phyloP scores from a whole-genome alignment of 2,888 invertebrate species.

The Lomographa bimaculata region DNA sequence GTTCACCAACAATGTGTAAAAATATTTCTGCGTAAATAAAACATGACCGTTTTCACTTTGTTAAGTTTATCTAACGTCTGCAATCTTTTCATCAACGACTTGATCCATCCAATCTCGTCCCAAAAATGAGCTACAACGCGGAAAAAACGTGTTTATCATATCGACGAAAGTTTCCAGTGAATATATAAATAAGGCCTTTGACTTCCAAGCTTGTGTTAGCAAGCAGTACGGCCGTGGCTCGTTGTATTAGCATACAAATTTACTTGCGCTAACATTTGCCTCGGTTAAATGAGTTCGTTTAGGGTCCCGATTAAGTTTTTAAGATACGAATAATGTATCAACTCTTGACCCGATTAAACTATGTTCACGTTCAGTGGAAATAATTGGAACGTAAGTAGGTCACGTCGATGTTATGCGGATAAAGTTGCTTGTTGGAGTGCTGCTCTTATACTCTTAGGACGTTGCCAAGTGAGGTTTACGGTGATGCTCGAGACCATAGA shows the following conservation, averaged over 20 bases:
- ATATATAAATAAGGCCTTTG: constrained; percentile 20
- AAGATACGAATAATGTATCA: constrained; percentile 41
- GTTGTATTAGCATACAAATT: constrained; percentile 73
- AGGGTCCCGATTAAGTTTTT: constrained; percentile 51
- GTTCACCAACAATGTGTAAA: too few species aligned
- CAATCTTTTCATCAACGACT: constrained; percentile 6
- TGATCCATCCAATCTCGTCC: constrained; percentile 14
- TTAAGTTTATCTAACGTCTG: too few species aligned
- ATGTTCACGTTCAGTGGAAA: constrained; percentile 14
- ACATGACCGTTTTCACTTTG: too few species aligned
- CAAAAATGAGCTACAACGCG: constrained; percentile 11
- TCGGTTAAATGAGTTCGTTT: constrained; percentile 43
- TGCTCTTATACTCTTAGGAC: constrained; percentile 10
- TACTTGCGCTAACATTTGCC: constrained; percentile 47
- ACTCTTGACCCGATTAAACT: constrained; percentile 25
- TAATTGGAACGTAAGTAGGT: constrained; percentile 24
- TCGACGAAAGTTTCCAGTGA: constrained; percentile 24
- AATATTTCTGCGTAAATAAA: too few species aligned
- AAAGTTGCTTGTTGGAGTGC: constrained; percentile 18
- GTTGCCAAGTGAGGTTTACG: constrained; percentile 2
- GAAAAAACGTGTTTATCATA: constrained; percentile 30
- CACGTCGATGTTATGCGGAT: constrained; percentile 18
- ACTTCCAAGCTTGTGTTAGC: constrained; percentile 26
- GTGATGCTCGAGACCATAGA: too few species aligned
- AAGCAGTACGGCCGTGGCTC: constrained; percentile 38